These are phyloP conservation scores for Keiferia lycopersicella DNA, from an alignment of 2,888 invertebrate genomes.

Conservation along the genomic window DNA sequence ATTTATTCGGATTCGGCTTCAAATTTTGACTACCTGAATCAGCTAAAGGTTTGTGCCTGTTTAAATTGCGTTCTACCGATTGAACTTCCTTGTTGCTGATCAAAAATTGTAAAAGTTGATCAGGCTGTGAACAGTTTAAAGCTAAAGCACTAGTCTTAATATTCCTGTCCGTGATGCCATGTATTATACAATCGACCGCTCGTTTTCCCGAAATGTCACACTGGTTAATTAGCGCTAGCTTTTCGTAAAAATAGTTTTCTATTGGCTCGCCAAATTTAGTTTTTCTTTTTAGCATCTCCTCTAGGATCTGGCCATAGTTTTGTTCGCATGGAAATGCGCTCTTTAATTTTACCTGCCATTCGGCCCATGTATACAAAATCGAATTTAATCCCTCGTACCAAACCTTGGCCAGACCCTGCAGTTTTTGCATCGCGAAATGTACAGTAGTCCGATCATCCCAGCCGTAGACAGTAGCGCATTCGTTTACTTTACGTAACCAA, in stretches of 20 bases:
- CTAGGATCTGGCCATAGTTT: constrained; percentile 23
- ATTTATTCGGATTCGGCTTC: background rate
- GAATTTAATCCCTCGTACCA: constrained; percentile 24
- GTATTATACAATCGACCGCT: constrained; percentile 31
- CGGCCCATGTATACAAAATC: constrained; percentile 19
- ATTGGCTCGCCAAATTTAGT: constrained; percentile 20
- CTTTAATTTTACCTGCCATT: constrained; percentile 23
- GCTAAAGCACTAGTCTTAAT: constrained; percentile 32
- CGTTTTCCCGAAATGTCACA: constrained; percentile 24
- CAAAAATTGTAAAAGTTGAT: constrained; percentile 25
- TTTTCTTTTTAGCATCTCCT: constrained; percentile 23
- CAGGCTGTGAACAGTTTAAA: constrained; percentile 30
- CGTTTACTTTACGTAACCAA: constrained; percentile 30
- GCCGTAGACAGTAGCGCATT: constrained; percentile 26
- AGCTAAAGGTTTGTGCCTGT: background rate
- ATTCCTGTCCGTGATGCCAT: constrained; percentile 32
- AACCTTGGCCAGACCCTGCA: constrained; percentile 3
- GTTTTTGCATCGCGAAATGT: constrained; percentile 15
- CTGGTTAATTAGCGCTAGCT: constrained; percentile 20
- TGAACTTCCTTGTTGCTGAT: background rate
- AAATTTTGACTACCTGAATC: background rate
- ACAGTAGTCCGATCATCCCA: constrained; percentile 7
- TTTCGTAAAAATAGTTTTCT: constrained; percentile 26
- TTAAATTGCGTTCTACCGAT: background rate
- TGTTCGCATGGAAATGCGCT: constrained; percentile 24